phyloP scores from a whole-genome alignment of 2,888 invertebrate genomes.

The Aphidius colemani region DNA sequence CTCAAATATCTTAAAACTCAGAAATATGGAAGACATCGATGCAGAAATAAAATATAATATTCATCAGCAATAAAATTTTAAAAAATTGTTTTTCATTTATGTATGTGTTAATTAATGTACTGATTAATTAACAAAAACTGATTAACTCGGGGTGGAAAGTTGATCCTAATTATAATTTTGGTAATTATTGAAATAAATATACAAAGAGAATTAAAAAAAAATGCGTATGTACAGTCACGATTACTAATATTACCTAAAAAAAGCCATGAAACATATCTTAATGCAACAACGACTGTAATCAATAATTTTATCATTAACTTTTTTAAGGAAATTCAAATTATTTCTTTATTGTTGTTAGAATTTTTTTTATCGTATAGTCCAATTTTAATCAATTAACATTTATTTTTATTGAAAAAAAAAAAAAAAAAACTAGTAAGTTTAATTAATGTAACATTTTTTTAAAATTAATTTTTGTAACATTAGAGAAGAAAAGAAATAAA shows the following conservation, averaged over 20 bases:
- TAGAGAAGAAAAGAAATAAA: no score
- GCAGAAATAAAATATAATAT: background rate
- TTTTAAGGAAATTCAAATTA: background rate
- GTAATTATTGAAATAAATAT: conserved; percentile 10
- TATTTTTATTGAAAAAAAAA: conserved; percentile 10
- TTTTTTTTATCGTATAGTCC: conserved; percentile 28
- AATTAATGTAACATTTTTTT: background rate
- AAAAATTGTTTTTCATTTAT: background rate
- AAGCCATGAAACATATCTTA: conserved; percentile 25
- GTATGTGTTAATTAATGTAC: conserved; percentile 5
- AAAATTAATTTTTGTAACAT: conserved; percentile 11
- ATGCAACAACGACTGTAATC: conserved; percentile 22
- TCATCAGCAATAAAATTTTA: background rate
- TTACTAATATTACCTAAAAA: conserved; percentile 19
- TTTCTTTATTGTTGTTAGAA: background rate
- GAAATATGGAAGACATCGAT: conserved; percentile 17
- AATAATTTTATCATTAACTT: conserved; percentile 2
- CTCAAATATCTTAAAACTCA: no score
- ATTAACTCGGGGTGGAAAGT: conserved; percentile 2
- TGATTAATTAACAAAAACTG: conserved; percentile 12
- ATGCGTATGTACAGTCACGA: conserved; percentile 13
- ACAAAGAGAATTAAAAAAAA: conserved; percentile 10
- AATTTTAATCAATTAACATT: conserved; percentile 19
- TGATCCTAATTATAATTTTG: conserved; percentile 1
- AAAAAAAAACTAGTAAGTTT: background rate